Percentiles rank a stretch among this genome's conserved stretches.
Evolutionary conservation across 2,888 invertebrate species (phyloP).

Genomic region (Agrotis clavis): DNA sequence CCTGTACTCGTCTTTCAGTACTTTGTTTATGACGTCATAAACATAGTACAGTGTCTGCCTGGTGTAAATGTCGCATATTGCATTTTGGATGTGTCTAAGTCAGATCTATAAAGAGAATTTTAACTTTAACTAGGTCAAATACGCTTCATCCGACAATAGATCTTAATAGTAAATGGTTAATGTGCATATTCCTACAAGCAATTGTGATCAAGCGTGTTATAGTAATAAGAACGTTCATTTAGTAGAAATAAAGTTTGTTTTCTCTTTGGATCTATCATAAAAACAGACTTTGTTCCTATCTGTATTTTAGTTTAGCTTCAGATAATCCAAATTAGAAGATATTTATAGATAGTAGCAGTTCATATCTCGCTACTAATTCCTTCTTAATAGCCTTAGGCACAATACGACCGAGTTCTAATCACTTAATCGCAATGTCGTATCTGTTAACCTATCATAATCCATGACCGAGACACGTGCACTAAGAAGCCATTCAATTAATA

Average conservation of each 20-base stretch:
- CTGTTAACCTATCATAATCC: conserved; percentile 41
- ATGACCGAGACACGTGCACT: conserved; percentile 46
- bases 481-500: conserved; percentile 56
- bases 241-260: too few relatives aligned
- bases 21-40: conserved; percentile 51
- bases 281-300: not conserved
- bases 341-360: conserved; percentile 9
- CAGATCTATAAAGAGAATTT: too few relatives aligned
- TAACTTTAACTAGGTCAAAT: too few relatives aligned
- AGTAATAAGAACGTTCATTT: too few relatives aligned
- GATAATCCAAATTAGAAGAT: not conserved
- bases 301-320: not conserved
- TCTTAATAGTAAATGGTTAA: too few relatives aligned
- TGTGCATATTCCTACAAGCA: too few relatives aligned
- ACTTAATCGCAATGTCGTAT: conserved; percentile 45
- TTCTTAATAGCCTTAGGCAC: conserved; percentile 36
- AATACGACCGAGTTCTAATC: conserved; percentile 32
- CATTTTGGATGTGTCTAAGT: too few relatives aligned
- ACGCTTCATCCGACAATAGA: too few relatives aligned
- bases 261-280: not conserved
- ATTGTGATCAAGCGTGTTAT: too few relatives aligned
- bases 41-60: conserved; percentile 21
- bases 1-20: conserved; percentile 3
- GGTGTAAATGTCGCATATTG: not conserved
- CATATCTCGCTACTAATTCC: not conserved